Base-by-base conservation (phyloP, 1,140 invertebrate genomes). In the Drosophila insularis region DNA sequence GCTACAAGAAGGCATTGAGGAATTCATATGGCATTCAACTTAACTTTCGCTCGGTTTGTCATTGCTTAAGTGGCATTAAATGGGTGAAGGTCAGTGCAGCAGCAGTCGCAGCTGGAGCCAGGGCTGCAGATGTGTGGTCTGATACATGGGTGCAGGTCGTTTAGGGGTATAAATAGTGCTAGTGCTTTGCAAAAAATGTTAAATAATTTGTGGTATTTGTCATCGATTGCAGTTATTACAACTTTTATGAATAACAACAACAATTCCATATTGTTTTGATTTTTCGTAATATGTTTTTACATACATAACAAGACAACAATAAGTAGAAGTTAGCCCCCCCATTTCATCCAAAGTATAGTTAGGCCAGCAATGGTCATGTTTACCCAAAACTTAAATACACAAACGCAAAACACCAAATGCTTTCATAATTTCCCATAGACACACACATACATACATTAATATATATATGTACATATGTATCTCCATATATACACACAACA, bases 71-170 rank as follows among this genome's bases (percentile, higher is more conserved):
- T 68, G 63, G 50, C 79, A 69, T 66, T 77, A 86, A 87, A 86
- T 86, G 79, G 82, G 82, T 86, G 79, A 86, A 86, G 81, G 81
- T 86, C 82, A 87, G 62, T 23, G 14, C 13, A 39, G 46, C 79
- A 63, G 69, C 61, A 60, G 72, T 5, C 4, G 27, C 32, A 35
- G n/a, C 13, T 32, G 46, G 1, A 63, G 61, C 66, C 46, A 65
- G 21, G 50, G 32, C 59, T 69, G 65, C 63, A 61, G 21, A n/a
- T 59, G 63, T 17, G 19, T 11, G 43, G 43, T 3, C 8, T 50
- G 17, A n/a, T 10, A 11, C 6, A 50, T 50, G 43, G 3, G 17
- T 21, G 43, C 17, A 50, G 43, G 2, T 50, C 2, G 10, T 3
- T 50, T 35, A 11, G 43, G 17, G 8, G 43, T 10, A 17, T 21